Evolutionary conservation across 2,888 invertebrate species (phyloP), one percentile per base, ranked within the genome.

Genomic region (Netelia melanura): DNA sequence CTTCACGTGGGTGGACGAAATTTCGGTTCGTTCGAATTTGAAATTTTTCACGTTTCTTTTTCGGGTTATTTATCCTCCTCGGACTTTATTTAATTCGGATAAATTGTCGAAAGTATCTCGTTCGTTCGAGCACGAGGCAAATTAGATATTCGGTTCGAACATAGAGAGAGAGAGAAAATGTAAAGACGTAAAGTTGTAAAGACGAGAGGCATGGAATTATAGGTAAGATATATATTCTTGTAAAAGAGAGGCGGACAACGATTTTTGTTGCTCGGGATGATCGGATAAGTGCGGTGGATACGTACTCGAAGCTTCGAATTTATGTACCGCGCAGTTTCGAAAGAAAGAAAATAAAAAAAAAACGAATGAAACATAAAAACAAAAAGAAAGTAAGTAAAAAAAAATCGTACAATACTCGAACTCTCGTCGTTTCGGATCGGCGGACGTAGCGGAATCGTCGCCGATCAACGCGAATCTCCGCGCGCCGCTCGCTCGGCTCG

Each of bases 371-470:
- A 84, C 70, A 48, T 3, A 25, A 25, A 25, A 25, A 25, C 25
- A 25, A 25, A 3, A 25, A 61, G 70, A 25, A 23, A 70, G 70
- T 17, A 0, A 17, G 17, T 17, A 72, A 83, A 81, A 86, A 81
- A 87, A 83, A 87, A 67, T 10, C 2, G 56, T n/a, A 62, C 6
- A 70, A 52, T 70, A 43, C 58, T 38, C 56, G 56, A 54, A 17
- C 10, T 21, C 54, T 44, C 48, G 58, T 77, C 68, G 78, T 70
- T 44, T 21, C 30, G 38, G 23, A 48, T 25, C 52, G 14, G 54
- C 11, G 17, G 23, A 23, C 23, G 65, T 17, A 48, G 30, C 14
- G 25, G 61, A 70, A 74, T 67, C 76, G 67, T 65, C 48, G 21
- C 67, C 48, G 48, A 77, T 67, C 58, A 14, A 52, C 21, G 30